Evolutionary conservation across 2,113 vertebrate genomes (phyloP).

Genomic region (Plestiodon gilberti): DNA sequence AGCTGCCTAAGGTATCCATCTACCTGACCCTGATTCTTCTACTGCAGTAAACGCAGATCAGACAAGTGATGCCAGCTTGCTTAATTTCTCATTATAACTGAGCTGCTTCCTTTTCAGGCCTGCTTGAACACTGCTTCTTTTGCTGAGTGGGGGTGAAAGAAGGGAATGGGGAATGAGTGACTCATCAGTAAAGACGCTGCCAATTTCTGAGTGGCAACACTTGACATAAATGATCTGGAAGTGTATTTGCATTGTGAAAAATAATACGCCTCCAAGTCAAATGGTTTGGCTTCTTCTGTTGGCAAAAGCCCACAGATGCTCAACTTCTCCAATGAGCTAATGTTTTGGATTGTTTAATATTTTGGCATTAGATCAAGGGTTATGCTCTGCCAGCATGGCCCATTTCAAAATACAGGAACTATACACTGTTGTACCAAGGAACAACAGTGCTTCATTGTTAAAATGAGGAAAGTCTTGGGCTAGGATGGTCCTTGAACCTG

Average conservation of each 20-base stretch:
- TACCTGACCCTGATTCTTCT: not conserved
- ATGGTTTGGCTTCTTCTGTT: not conserved
- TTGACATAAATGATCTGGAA: conserved; percentile 9
- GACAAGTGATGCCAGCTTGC: not conserved
- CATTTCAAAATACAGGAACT: not conserved
- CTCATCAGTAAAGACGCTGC: not conserved
- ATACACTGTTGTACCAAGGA: no score
- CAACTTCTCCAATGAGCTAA: not conserved
- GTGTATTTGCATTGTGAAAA: not conserved
- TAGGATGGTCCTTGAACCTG: no score
- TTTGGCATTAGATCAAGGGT: not conserved
- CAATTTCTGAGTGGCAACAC: not conserved
- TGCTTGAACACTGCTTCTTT: not conserved
- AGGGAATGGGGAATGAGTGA: not conserved
- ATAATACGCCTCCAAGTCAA: not conserved
- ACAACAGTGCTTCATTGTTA: not conserved
- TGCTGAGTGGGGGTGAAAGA: not conserved
- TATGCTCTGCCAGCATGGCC: not conserved
- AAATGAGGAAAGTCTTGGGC: not conserved
- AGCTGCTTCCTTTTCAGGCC: not conserved
- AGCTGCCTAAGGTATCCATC: not conserved
- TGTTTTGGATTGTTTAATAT: not conserved
- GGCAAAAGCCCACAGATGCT: not conserved
- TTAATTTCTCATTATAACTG: not conserved
- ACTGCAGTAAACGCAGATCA: not conserved